Conservation (phyloP, 2,888 invertebrate genomes). For the Eudasyphora cyanicolor region DNA sequence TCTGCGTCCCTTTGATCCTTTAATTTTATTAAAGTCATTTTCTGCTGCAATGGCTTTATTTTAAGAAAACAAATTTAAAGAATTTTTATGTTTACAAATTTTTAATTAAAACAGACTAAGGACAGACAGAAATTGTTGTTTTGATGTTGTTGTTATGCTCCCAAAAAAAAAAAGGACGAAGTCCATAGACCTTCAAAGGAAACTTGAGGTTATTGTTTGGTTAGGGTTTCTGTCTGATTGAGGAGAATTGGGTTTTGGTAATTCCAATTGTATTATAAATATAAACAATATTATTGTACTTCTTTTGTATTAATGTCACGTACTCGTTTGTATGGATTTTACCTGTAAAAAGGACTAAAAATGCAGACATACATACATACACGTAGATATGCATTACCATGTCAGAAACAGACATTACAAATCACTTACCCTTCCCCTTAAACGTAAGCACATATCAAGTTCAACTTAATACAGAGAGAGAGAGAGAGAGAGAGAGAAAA, state of each 20-base stretch:
- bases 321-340: not conserved
- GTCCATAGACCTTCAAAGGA: too few species aligned
- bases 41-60: not conserved
- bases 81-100: too few species aligned
- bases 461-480: too few species aligned
- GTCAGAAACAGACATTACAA: not conserved
- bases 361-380: not conserved
- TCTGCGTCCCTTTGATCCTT: not conserved
- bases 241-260: slow-evolving; percentile 27
- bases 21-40: not conserved
- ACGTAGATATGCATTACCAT: not conserved
- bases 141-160: slow-evolving; percentile 27
- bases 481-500: too few species aligned
- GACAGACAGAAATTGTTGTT: not conserved
- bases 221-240: not conserved
- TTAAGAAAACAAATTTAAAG: not conserved
- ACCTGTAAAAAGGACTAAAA: not conserved
- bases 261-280: slow-evolving; percentile 50
- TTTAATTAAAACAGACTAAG: not conserved
- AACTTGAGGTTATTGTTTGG: not conserved
- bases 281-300: not conserved
- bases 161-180: too few species aligned
- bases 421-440: not conserved
- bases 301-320: not conserved
- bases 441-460: not conserved